Conservation (phyloP, 1,140 invertebrate species). For the Lasioglossum albipes region DNA sequence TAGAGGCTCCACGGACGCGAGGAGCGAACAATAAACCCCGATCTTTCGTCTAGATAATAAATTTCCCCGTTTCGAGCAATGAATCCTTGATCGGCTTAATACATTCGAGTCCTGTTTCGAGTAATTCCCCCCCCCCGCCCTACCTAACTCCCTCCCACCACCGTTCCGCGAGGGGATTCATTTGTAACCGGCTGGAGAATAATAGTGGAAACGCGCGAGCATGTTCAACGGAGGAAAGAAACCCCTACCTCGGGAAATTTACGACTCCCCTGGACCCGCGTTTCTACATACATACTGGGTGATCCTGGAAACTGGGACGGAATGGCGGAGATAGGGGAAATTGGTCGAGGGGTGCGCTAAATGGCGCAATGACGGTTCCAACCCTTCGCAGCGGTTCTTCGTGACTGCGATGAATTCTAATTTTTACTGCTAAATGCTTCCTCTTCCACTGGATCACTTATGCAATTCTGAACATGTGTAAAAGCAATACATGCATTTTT, state of each 20-base stretch:
- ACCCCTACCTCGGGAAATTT: slow-evolving; percentile 6
- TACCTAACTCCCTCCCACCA: not conserved
- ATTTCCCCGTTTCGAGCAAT: not conserved
- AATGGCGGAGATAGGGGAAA: slow-evolving; percentile 8
- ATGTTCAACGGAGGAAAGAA: not conserved
- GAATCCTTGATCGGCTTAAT: slow-evolving; percentile 1
- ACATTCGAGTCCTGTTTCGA: slow-evolving; percentile 1
- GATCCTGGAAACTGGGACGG: not conserved
- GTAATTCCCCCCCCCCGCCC: not conserved
- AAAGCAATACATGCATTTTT: no score
- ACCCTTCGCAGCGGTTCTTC: not conserved
- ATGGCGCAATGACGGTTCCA: slow-evolving; percentile 6
- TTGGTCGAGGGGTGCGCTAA: not conserved
- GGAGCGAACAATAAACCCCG: not conserved
- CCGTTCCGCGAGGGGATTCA: slow-evolving; percentile 14
- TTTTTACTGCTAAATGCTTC: not conserved
- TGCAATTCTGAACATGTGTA: no score
- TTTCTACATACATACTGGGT: not conserved
- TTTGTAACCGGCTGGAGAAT: slow-evolving; percentile 12
- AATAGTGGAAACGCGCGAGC: slow-evolving; percentile 23
- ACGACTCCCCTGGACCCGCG: not conserved
- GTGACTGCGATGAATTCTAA: not conserved
- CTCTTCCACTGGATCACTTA: no score
- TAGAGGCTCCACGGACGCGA: no score
- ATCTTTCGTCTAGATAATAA: not conserved